Evolutionary conservation across 2,113 vertebrate species (phyloP).

Genomic region (Riparia riparia): DNA sequence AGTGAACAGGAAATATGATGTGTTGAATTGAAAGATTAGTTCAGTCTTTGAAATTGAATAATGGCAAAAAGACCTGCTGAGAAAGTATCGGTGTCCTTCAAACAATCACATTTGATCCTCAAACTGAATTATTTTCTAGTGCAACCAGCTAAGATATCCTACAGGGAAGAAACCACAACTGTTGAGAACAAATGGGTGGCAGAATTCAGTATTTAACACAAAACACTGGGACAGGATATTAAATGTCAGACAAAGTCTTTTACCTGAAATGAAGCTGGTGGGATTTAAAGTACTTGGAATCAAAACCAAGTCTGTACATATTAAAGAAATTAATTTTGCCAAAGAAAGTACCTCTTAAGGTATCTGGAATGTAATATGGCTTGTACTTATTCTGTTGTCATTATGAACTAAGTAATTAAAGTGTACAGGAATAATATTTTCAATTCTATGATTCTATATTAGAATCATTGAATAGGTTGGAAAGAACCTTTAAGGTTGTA

Average conservation of each 20-base stretch:
- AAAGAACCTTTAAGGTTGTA: neutral
- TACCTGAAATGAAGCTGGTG: neutral
- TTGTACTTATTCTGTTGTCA: neutral
- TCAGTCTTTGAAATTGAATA: conserved; percentile 41
- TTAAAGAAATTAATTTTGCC: neutral
- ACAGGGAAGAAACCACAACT: neutral
- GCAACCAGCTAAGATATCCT: neutral
- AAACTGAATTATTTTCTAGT: conserved; percentile 46
- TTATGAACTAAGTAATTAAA: neutral
- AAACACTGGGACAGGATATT: conserved; percentile 8
- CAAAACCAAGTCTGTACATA: neutral
- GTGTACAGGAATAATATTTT: neutral
- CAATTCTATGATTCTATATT: neutral
- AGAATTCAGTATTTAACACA: conserved; percentile 24
- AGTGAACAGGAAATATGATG: neutral
- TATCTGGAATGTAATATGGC: neutral
- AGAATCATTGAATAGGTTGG: neutral
- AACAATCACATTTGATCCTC: conserved; percentile 5
- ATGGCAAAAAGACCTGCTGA: neutral
- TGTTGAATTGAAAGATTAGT: neutral
- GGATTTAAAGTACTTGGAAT: neutral
- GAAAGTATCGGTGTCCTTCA: neutral
- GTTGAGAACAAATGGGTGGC: neutral
- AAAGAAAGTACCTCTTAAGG: neutral
- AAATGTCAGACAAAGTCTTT: neutral